Conservation (phyloP, 2,797 vertebrate species). For the Liasis olivaceus region DNA sequence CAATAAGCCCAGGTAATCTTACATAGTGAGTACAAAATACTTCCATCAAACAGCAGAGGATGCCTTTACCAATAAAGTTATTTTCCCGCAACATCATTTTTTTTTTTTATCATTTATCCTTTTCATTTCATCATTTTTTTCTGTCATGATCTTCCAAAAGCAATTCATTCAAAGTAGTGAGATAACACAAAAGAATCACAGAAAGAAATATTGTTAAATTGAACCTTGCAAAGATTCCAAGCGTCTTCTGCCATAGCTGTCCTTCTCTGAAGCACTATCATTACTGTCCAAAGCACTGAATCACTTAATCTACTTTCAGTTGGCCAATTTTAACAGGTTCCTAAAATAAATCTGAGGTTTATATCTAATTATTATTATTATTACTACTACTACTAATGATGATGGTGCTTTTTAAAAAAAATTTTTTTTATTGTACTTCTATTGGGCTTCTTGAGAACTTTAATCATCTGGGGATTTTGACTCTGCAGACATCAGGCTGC, state of each 20-base stretch:
- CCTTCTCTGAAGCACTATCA: slow-evolving; percentile 14
- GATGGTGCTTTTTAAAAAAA: neutral
- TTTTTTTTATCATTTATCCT: slow-evolving; percentile 52
- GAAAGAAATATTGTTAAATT: slow-evolving; percentile 41
- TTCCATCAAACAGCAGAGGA: slow-evolving; percentile 57
- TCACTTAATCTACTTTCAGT: neutral
- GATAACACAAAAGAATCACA: slow-evolving; percentile 58
- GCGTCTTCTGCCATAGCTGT: slow-evolving; percentile 47
- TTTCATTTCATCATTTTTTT: slow-evolving; percentile 52
- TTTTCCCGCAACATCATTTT: slow-evolving; percentile 50
- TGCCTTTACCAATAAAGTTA: slow-evolving; percentile 60
- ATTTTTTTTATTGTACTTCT: neutral
- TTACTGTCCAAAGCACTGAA: slow-evolving; percentile 20
- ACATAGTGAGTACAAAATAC: slow-evolving; percentile 65
- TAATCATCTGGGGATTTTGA: neutral
- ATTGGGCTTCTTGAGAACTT: neutral
- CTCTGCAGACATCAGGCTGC: neutral
- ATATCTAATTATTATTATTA: neutral
- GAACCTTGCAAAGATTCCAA: slow-evolving; percentile 42
- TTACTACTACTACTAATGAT: neutral
- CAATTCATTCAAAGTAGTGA: slow-evolving; percentile 62
- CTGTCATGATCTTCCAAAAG: slow-evolving; percentile 67
- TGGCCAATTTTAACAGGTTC: slow-evolving; percentile 32
- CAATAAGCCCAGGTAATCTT: slow-evolving; percentile 53
- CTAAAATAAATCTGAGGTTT: slow-evolving; percentile 17